These are phyloP conservation scores for Umimayanthus chanpuru DNA, from an alignment of 92 coral and sea anemone genomes.

Conservation along the genomic window DNA sequence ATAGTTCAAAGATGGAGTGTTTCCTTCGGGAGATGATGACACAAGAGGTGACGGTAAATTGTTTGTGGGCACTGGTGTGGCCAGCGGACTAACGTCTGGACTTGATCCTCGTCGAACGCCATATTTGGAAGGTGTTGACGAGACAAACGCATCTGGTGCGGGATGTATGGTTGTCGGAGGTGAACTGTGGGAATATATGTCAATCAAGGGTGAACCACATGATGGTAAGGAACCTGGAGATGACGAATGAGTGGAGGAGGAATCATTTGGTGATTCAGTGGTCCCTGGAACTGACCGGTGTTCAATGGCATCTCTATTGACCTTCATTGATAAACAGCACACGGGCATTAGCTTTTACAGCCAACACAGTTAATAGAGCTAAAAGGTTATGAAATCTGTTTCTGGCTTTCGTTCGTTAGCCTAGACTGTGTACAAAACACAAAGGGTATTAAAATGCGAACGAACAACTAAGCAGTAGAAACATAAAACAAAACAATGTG, in stretches of 20 bases:
- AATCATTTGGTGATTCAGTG: not conserved
- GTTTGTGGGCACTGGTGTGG: slow-evolving; percentile 16
- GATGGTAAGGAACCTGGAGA: slow-evolving; percentile 3
- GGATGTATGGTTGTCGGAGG: slow-evolving; percentile 6
- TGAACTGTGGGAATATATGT: not conserved
- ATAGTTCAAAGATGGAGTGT: not conserved
- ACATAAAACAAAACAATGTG: too few species aligned
- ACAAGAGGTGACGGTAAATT: not conserved
- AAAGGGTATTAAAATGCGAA: too few species aligned
- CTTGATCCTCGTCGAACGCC: slow-evolving; percentile 26
- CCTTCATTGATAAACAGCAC: not conserved
- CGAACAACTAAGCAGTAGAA: too few species aligned
- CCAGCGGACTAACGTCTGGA: slow-evolving; percentile 42
- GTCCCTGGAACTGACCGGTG: not conserved
- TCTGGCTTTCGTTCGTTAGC: too few species aligned
- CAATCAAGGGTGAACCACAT: slow-evolving; percentile 4
- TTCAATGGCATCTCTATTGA: not conserved
- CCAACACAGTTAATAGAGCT: not conserved
- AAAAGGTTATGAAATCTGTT: too few species aligned
- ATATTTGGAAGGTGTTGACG: slow-evolving; percentile 37
- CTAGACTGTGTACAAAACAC: too few species aligned
- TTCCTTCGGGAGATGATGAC: not conserved
- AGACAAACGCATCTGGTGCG: not conserved
- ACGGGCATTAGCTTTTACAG: not conserved
- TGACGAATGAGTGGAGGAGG: slow-evolving; percentile 4